phyloP scores from a whole-genome alignment of 1,140 invertebrate species.

The Tetragnatha versicolor region DNA sequence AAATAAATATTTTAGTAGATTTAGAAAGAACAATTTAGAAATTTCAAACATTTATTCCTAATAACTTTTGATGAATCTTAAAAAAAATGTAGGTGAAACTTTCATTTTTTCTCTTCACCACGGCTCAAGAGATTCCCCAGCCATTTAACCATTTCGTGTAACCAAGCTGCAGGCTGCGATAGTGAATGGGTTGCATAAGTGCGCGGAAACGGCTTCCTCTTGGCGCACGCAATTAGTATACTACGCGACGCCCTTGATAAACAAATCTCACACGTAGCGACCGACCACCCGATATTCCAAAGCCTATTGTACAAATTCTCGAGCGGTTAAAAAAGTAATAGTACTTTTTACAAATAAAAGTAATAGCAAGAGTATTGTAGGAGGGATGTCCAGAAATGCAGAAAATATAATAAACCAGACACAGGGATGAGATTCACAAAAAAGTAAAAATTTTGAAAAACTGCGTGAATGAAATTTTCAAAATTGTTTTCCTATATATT shows the following conservation, averaged over 20 bases:
- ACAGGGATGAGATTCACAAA: background rate
- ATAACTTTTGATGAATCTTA: too few relatives aligned
- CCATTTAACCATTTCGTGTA: too few relatives aligned
- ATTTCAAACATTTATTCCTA: too few relatives aligned
- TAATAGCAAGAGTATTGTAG: background rate
- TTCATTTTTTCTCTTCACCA: background rate
- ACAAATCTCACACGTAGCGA: background rate
- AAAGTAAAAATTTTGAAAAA: background rate
- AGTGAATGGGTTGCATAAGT: too few relatives aligned
- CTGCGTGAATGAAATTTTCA: background rate
- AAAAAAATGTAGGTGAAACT: too few relatives aligned
- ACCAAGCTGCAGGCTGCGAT: too few relatives aligned
- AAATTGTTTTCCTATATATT: too few relatives aligned
- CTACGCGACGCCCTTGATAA: constrained; percentile 43
- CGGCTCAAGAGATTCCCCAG: too few relatives aligned
- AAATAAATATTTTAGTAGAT: too few relatives aligned
- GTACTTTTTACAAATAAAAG: background rate
- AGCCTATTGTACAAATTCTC: background rate
- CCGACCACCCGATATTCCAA: background rate
- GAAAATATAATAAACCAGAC: background rate
- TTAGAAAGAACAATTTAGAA: too few relatives aligned
- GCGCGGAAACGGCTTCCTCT: constrained; percentile 38
- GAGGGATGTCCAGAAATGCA: background rate
- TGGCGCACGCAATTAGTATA: background rate
- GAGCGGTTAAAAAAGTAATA: background rate